Conservation (phyloP, 2,113 vertebrate genomes). For the Ginglymostoma cirratum region DNA sequence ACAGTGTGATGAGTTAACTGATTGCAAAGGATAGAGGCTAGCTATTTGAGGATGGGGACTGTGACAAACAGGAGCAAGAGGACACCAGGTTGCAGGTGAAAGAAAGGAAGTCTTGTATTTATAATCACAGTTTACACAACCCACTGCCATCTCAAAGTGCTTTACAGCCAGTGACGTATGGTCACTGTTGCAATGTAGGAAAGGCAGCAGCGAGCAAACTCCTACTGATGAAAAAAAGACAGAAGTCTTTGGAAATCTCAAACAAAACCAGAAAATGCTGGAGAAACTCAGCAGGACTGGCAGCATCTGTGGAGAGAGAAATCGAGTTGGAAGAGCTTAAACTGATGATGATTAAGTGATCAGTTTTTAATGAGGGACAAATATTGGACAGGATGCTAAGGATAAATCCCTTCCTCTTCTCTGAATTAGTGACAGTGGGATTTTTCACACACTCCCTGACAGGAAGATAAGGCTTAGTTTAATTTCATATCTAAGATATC, state of each 20-base stretch:
- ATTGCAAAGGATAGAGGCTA: too few species aligned
- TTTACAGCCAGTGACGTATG: not conserved
- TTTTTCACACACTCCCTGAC: not conserved
- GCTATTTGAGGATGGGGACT: too few species aligned
- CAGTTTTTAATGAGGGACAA: not conserved
- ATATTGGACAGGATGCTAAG: not conserved
- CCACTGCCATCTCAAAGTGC: not conserved
- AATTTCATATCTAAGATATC: not conserved
- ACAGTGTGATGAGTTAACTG: too few species aligned
- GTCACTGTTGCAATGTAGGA: not conserved
- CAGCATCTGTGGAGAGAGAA: too few species aligned
- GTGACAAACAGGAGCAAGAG: too few species aligned
- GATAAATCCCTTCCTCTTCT: not conserved
- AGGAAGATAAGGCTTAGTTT: not conserved
- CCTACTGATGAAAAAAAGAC: too few species aligned
- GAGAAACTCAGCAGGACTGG: too few species aligned
- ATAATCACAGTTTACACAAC: not conserved
- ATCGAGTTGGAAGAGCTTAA: too few species aligned
- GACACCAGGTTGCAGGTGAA: too few species aligned
- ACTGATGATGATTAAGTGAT: not conserved
- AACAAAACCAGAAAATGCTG: too few species aligned
- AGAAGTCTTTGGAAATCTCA: too few species aligned
- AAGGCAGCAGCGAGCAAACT: not conserved
- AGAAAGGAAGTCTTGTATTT: not conserved
- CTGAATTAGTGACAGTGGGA: not conserved